phyloP scores from a whole-genome alignment of 2,797 vertebrate species.

The Astyanax mexicanus region DNA sequence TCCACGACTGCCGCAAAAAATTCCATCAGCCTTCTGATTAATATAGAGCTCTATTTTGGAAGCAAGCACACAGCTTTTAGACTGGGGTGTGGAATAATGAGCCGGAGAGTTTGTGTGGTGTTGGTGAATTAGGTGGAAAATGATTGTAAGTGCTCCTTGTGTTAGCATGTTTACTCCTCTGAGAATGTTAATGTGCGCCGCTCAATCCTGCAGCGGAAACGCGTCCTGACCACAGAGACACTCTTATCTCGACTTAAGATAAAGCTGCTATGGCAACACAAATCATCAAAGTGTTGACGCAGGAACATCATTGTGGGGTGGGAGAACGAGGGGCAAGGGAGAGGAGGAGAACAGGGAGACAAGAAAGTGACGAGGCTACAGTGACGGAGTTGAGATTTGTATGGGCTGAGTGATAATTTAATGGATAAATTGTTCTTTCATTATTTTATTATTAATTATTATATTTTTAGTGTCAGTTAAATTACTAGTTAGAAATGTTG shows the following conservation, averaged over 20 bases:
- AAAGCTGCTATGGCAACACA: slow-evolving; percentile 25
- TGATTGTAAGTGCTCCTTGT: neutral
- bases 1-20: neutral
- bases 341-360: neutral
- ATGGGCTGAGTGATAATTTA: neutral
- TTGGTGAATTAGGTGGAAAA: neutral
- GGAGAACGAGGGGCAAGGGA: neutral
- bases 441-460: no score
- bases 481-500: no score
- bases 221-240: neutral
- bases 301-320: neutral
- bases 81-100: neutral
- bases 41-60: neutral
- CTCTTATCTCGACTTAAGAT: slow-evolving; percentile 14
- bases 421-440: neutral
- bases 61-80: neutral
- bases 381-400: slow-evolving; percentile 6
- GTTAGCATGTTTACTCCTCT: slow-evolving; percentile 8
- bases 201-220: neutral
- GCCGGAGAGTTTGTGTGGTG: neutral
- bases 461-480: no score
- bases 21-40: neutral
- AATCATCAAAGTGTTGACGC: slow-evolving; percentile 16
- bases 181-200: neutral
- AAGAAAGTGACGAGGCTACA: slow-evolving; percentile 28